Conservation (phyloP, 2,113 vertebrate species). For the Caranx melampygus region DNA sequence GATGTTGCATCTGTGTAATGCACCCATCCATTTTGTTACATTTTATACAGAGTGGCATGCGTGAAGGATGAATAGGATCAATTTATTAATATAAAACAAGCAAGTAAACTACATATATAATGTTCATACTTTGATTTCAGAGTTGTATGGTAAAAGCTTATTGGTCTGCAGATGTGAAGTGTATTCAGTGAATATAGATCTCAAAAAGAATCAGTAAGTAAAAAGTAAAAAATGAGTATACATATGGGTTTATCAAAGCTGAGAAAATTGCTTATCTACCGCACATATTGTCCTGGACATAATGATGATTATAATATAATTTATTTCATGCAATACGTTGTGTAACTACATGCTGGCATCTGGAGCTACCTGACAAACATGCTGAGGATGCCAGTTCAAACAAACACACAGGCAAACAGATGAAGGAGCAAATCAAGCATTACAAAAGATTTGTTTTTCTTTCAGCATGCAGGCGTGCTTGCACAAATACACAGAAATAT, state of each 20-base stretch:
- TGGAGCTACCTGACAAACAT: slow-evolving; percentile 39
- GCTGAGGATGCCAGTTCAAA: slow-evolving; percentile 38
- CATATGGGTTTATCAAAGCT: neutral
- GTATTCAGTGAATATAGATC: neutral
- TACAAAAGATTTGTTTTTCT: slow-evolving; percentile 34
- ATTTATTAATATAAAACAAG: neutral
- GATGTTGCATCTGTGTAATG: neutral
- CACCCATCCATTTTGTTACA: no score
- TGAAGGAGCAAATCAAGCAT: slow-evolving; percentile 40
- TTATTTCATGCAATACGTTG: slow-evolving; percentile 16
- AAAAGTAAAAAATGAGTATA: neutral
- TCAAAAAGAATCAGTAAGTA: neutral
- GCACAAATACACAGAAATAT: slow-evolving; percentile 38
- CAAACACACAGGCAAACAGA: slow-evolving; percentile 41
- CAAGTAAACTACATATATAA: neutral
- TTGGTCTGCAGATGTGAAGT: slow-evolving; percentile 3
- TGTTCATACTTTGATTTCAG: neutral
- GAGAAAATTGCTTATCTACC: neutral
- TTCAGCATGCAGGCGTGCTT: slow-evolving; percentile 2
- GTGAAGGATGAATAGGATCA: neutral
- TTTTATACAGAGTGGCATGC: neutral
- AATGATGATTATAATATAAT: slow-evolving; percentile 32
- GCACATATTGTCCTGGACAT: neutral
- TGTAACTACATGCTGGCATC: slow-evolving; percentile 40
- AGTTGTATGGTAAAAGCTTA: no score